phyloP scores from a whole-genome alignment of 2,797 vertebrate species.

The Cynopterus sphinx region DNA sequence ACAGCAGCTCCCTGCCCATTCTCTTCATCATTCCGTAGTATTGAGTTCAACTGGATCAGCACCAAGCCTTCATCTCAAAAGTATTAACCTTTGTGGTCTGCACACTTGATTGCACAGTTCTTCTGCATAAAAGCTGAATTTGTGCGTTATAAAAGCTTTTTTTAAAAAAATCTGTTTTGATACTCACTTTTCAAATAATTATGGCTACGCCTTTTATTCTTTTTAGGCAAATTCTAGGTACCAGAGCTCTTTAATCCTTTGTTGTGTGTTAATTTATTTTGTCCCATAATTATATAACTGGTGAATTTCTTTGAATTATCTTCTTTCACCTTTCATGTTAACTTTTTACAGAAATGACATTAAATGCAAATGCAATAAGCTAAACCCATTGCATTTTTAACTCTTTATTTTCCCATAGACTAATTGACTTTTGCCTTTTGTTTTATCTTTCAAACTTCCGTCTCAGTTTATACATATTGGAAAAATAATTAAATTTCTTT shows the following conservation, averaged over 20 bases:
- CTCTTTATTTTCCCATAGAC: neutral
- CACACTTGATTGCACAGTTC: neutral
- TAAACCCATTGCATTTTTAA: neutral
- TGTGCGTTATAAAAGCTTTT: neutral
- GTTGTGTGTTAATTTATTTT: neutral
- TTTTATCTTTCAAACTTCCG: neutral
- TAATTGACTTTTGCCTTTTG: neutral
- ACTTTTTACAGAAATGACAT: neutral
- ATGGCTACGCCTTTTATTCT: neutral
- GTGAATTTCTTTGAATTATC: neutral
- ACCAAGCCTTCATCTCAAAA: neutral
- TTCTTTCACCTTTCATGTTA: neutral
- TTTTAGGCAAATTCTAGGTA: neutral
- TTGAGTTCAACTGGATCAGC: neutral
- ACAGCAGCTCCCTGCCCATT: fast-evolving
- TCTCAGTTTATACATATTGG: neutral
- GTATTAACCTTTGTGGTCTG: neutral
- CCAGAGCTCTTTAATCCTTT: neutral
- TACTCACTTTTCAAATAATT: neutral
- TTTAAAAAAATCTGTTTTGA: neutral
- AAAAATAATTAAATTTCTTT: constrained; percentile 39
- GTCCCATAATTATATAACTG: neutral
- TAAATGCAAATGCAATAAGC: neutral
- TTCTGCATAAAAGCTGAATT: neutral
- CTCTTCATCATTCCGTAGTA: too few relatives aligned